Evolutionary conservation across 2,888 invertebrate species (phyloP), one percentile per base, ranked within the genome.

Genomic region (Mesoligia furuncula): DNA sequence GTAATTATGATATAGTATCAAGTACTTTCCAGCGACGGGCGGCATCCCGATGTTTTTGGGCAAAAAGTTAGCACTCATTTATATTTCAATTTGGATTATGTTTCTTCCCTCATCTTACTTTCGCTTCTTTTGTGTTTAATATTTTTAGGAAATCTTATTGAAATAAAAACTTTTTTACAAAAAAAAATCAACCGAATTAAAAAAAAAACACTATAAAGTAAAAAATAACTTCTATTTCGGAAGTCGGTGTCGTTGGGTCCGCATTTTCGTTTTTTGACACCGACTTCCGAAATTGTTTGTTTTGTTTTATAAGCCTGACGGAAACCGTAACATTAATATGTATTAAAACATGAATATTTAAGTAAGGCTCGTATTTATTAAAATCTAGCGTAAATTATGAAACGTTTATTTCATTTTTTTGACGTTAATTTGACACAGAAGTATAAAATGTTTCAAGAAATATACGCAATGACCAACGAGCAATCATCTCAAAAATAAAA

Each of bases 1-100:
- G 75, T 71, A 75, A 84, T 83, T 76, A 73, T 66, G 72, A 61
- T 62, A 72, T 65, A 48, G 54, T 67, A 69, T 57, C 24, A 69
- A 75, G 36, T 72, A 72, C 65, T 27, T 39, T 20, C 15, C 2
- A 36, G 20, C 61, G 51, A 54, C n/a, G 31, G 66, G 51, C 45
- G 36, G 45, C 67, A 15, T 36, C 2, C 0, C 15, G 48, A 68
- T 65, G 15, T 65, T 84, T 59, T 72, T 61, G 17, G 15, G 17
- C 13, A 42, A 20, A 48, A 51, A 15, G 5, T 51, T 39, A 39
- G 42, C 15, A 59, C 24, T 61, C 36, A 65, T 73, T 64, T 69
- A 48, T 72, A 48, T 73, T 84, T 70, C 54, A 66, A 62, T 73
- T 73, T n/a, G 15, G 36, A 45, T 72, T 64, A 59, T 59, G 27